Evolutionary conservation across 1,140 invertebrate genomes (phyloP).

Genomic region (fruit fly (Drosophila melanogaster)): DNA sequence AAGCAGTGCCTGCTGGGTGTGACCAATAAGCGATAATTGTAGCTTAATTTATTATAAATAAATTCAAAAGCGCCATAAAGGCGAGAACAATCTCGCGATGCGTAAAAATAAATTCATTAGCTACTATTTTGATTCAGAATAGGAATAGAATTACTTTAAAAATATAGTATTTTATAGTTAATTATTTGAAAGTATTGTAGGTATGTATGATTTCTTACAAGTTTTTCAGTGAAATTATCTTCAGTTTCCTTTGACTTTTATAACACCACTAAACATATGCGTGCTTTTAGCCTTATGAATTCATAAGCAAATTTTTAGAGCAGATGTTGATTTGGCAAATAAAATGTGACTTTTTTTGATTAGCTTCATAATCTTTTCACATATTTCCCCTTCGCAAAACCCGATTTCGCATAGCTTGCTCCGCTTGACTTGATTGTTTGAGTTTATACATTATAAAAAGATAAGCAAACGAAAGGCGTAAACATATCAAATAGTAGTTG

Average conservation of each 20-base stretch:
- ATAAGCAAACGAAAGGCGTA: constrained; percentile 34
- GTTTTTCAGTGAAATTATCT: too few relatives aligned
- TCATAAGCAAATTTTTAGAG: not conserved
- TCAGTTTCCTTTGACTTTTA: too few relatives aligned
- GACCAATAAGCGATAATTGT: constrained; percentile 68
- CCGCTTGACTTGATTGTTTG: not conserved
- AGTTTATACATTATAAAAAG: not conserved
- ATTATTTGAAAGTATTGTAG: too few relatives aligned
- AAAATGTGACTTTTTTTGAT: constrained; percentile 16
- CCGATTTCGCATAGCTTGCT: not conserved
- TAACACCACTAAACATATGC: not conserved
- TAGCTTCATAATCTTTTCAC: not conserved
- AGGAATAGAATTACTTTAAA: too few relatives aligned
- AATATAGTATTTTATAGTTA: too few relatives aligned
- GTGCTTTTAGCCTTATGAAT: not conserved
- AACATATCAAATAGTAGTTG: constrained; percentile 33
- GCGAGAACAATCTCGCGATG: not conserved
- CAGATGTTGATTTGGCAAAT: not conserved
- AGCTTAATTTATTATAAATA: constrained; percentile 62
- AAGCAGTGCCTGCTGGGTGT: constrained; percentile 55
- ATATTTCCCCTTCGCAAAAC: constrained; percentile 1
- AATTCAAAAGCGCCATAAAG: constrained; percentile 13
- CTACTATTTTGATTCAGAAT: too few relatives aligned
- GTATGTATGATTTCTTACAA: too few relatives aligned
- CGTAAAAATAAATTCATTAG: not conserved